Conservation (phyloP, 2,888 invertebrate genomes). For the Troilus luridus region DNA sequence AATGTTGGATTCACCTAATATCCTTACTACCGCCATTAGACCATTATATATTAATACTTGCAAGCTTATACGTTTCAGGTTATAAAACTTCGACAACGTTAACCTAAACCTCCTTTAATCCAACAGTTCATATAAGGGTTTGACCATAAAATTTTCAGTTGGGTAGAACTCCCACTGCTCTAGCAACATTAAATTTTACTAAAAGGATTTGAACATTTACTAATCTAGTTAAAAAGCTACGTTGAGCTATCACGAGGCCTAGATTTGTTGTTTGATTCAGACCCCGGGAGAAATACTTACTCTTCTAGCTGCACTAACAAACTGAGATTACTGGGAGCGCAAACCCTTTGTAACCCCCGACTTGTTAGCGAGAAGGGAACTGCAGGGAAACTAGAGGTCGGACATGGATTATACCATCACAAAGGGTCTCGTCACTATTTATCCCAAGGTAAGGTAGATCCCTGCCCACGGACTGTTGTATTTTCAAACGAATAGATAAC, state of each 20-base stretch:
- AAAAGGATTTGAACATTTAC: background rate
- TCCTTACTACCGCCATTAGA: too few species aligned
- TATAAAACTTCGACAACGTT: too few species aligned
- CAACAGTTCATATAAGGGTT: too few species aligned
- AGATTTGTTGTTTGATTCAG: background rate
- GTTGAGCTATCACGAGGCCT: background rate
- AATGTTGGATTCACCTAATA: too few species aligned
- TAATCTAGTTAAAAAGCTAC: background rate
- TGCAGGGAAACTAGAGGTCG: background rate
- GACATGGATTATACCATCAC: background rate
- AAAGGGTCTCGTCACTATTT: background rate
- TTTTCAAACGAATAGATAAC: too few species aligned
- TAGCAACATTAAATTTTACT: too few species aligned
- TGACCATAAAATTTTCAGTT: too few species aligned
- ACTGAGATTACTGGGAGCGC: background rate
- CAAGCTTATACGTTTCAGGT: too few species aligned
- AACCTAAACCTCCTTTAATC: too few species aligned
- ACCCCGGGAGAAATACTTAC: background rate
- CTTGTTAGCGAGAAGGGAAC: background rate
- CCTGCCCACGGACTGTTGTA: background rate
- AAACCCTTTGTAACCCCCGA: background rate
- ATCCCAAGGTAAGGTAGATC: background rate
- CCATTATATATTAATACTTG: too few species aligned
- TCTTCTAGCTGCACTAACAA: background rate
- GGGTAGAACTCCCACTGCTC: too few species aligned